Evolutionary conservation across 2,797 vertebrate species (phyloP).

Genomic region (Acanthiza pusilla): DNA sequence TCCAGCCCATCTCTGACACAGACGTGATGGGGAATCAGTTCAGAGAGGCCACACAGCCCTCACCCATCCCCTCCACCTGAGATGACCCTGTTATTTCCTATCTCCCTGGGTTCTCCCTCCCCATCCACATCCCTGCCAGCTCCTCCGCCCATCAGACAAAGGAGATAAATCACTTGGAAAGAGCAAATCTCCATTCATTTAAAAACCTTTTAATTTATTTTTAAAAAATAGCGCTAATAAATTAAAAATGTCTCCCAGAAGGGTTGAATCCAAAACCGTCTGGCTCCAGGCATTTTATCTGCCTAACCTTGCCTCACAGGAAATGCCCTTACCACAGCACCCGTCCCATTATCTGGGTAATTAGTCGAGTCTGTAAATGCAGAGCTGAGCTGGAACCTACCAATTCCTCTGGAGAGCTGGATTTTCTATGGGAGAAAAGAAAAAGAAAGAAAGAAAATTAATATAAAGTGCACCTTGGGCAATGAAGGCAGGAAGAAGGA

Average conservation of each 20-base stretch:
- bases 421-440: neutral
- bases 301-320: constrained; percentile 57
- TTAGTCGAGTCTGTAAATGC: constrained; percentile 30
- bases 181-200: neutral
- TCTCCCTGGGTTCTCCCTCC: neutral
- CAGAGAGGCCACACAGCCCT: neutral
- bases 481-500: constrained; percentile 10
- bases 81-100: neutral
- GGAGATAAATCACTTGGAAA: constrained; percentile 53
- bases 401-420: neutral
- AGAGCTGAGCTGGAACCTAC: constrained; percentile 26
- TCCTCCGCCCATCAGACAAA: neutral
- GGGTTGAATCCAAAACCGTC: constrained; percentile 7
- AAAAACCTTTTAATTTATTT: constrained; percentile 15
- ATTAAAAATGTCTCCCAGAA: constrained; percentile 24
- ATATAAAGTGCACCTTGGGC: constrained; percentile 3
- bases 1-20: rapidly evolving
- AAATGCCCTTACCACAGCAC: constrained; percentile 47
- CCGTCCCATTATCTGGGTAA: constrained; percentile 10
- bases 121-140: neutral
- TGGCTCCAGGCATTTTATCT: constrained; percentile 29
- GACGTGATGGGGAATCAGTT: neutral
- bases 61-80: neutral
- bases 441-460: neutral
- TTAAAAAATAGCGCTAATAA: constrained; percentile 11